Percentiles rank a stretch among this genome's conserved stretches.
phyloP scores from a whole-genome alignment of 2,888 invertebrate species.

The Anthrax anthrax region DNA sequence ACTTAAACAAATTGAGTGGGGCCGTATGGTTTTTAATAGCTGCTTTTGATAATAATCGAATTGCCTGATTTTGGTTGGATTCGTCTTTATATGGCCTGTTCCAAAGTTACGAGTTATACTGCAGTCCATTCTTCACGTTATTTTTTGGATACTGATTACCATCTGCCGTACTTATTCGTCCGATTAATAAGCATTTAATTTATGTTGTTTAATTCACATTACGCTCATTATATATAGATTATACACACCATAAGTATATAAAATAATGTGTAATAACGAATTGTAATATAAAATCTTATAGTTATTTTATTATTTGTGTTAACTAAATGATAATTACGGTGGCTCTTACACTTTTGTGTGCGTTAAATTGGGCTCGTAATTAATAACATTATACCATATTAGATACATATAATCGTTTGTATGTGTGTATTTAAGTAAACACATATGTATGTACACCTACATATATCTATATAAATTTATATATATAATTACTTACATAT shows the following conservation, averaged over 20 bases:
- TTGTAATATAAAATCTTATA: too few species aligned
- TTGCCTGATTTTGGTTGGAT: slow-evolving; percentile 3
- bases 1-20: not conserved
- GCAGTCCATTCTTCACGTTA: not conserved
- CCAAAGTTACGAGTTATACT: not conserved
- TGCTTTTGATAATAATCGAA: slow-evolving; percentile 1
- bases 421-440: too few species aligned
- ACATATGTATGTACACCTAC: not conserved
- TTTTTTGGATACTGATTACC: slow-evolving; percentile 5
- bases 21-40: not conserved
- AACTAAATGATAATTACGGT: slow-evolving; percentile 7
- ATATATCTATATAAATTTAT: not conserved
- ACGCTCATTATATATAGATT: slow-evolving; percentile 1
- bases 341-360: slow-evolving; percentile 12
- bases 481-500: not conserved
- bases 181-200: slow-evolving; percentile 18
- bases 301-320: slow-evolving; percentile 5
- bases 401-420: too few species aligned
- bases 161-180: slow-evolving; percentile 10
- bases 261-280: not conserved
- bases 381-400: slow-evolving; percentile 14
- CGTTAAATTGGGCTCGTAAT: slow-evolving; percentile 20
- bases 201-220: not conserved
- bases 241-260: not conserved
- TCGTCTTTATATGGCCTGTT: slow-evolving; percentile 1